Evolutionary conservation across 2,888 invertebrate species (phyloP), one percentile per base, ranked within the genome.

Genomic region (Cryptocephalus primarius): DNA sequence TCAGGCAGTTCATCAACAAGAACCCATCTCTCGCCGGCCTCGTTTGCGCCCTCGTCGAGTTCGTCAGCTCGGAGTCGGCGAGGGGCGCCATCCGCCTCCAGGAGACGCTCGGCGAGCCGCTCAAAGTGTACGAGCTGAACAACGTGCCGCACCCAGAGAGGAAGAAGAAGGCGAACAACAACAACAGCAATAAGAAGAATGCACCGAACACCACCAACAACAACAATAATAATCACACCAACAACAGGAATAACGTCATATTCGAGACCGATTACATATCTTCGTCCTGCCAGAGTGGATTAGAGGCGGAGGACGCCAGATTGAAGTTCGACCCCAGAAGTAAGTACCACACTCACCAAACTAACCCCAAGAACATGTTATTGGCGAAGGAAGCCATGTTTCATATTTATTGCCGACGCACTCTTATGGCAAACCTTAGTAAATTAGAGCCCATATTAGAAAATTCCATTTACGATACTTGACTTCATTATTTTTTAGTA

Each of bases 31-130:
- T 93, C 65, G 85, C 85, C 55, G 85, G 85, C 60, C 81, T 85
- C 72, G 83, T 90, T 65, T 90, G 89, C 68, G 94, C 93, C 11
- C 75, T 94, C 58, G 84, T 94, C 36, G 94, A 95, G 72, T 95
- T 91, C 66, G 86, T 89, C 44, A 82, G 86, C 56, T 88, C 90
- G 1, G 88, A 89, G 55, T 80, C 86, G 10, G 94, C 94, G 0
- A 78, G 89, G 57, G 81, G 82, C 48, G 92, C 94, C 0, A 76
- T 85, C 44, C 79, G 84, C 49, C 72, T 87, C 56, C 77, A 80
- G 69, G 72, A 68, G 9, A 75, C 75, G n/a, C 73, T 77, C 9
- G 76, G 77, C 11, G 66, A 73, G 48, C 71, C 71, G 2, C 81
- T 88, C 72, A 79, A 80, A 51, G 83, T 89, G 38, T 83, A 82